Evolutionary conservation across 2,113 vertebrate species (phyloP).

Genomic region (Channa argus): DNA sequence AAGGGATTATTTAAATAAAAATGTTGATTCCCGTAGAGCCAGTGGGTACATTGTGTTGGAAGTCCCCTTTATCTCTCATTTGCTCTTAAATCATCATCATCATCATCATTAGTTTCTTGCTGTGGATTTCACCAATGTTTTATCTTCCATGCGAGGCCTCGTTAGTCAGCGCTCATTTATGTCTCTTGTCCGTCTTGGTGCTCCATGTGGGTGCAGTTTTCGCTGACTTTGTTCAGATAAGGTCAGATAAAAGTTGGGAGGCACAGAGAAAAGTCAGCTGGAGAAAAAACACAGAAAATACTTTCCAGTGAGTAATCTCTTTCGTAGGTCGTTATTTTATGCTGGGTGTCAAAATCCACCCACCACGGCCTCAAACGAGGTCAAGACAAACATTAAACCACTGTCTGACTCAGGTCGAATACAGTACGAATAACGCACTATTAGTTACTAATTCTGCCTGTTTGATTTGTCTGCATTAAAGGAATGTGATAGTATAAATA

Average conservation of each 20-base stretch:
- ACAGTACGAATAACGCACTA: background rate
- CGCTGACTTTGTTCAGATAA: slow-evolving; percentile 14
- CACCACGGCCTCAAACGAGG: slow-evolving; percentile 12
- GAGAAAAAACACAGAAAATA: slow-evolving; percentile 5
- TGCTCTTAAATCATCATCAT: too few relatives aligned
- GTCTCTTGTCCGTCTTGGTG: slow-evolving; percentile 43
- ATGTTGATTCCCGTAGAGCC: slow-evolving; percentile 23
- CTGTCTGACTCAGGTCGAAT: slow-evolving; percentile 8
- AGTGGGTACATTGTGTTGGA: slow-evolving; percentile 7
- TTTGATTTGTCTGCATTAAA: background rate
- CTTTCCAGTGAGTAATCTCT: slow-evolving; percentile 59
- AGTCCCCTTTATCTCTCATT: slow-evolving; percentile 23
- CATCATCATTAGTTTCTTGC: background rate
- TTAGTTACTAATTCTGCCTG: too few relatives aligned
- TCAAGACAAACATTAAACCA: slow-evolving; percentile 25
- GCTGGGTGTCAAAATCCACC: slow-evolving; percentile 27
- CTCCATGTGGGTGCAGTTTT: slow-evolving; percentile 50
- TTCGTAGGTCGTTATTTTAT: slow-evolving; percentile 39
- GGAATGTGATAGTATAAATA: too few relatives aligned
- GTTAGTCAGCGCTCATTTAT: slow-evolving; percentile 46
- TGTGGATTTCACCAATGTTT: slow-evolving; percentile 12
- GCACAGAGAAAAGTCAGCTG: slow-evolving; percentile 7
- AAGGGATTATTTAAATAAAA: background rate
- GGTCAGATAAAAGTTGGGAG: slow-evolving; percentile 33
- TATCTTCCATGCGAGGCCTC: slow-evolving; percentile 7